Conservation (phyloP, 2,888 invertebrate genomes). For the Nymphalis c-album region DNA sequence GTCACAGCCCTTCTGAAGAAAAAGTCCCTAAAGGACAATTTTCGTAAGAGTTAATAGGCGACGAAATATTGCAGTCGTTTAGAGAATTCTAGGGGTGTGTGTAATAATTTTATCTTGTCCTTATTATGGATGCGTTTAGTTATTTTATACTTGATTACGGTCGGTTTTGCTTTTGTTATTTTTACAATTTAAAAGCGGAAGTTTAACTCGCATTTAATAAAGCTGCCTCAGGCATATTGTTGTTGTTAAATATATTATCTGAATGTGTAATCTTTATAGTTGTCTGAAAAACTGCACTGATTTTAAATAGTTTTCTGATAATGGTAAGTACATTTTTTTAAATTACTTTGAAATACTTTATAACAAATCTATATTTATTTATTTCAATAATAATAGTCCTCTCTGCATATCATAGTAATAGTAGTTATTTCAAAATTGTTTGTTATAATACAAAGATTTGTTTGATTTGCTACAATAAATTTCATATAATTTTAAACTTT, state of each 20-base stretch:
- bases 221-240: slow-evolving; percentile 21
- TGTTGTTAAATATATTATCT: slow-evolving; percentile 16
- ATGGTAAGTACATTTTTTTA: neutral
- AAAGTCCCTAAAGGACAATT: slow-evolving; percentile 74
- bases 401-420: no score
- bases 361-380: no score
- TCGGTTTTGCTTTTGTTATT: slow-evolving; percentile 24
- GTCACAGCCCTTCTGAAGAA: slow-evolving; percentile 72
- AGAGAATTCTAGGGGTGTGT: slow-evolving; percentile 60
- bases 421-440: no score
- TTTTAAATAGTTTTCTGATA: slow-evolving; percentile 2
- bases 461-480: no score
- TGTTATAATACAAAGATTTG: no score
- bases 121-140: slow-evolving; percentile 36
- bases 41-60: slow-evolving; percentile 66
- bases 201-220: slow-evolving; percentile 34
- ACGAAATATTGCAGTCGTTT: slow-evolving; percentile 72
- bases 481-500: no score
- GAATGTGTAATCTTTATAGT: slow-evolving; percentile 17
- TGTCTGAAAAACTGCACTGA: slow-evolving; percentile 4
- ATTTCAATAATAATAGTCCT: no score
- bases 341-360: no score
- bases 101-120: slow-evolving; percentile 54
- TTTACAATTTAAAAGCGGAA: slow-evolving; percentile 45
- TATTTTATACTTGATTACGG: slow-evolving; percentile 34